Conservation (phyloP, 2,113 vertebrate species). For the Xiphophorus maculatus region DNA sequence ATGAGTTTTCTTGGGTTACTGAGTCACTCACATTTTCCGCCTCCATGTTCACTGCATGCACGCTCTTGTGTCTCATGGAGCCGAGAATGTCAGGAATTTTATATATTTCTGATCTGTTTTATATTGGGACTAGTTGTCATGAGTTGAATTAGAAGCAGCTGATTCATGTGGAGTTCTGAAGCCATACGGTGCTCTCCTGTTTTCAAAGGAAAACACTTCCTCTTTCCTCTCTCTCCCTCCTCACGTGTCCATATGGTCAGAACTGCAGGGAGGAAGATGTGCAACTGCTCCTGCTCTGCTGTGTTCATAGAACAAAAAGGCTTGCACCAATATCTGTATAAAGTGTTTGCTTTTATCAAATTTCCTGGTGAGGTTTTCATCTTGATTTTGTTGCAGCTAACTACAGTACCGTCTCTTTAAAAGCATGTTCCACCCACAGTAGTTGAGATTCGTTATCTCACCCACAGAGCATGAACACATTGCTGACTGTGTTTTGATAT, state of each 20-base stretch:
- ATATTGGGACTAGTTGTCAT: slow-evolving; percentile 22
- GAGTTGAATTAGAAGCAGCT: slow-evolving; percentile 58
- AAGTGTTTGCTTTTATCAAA: neutral
- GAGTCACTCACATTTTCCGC: slow-evolving; percentile 13
- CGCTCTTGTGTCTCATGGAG: neutral
- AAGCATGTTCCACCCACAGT: slow-evolving; percentile 38
- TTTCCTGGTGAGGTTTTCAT: slow-evolving; percentile 12
- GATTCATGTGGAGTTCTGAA: slow-evolving; percentile 54
- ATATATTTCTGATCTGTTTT: slow-evolving; percentile 29
- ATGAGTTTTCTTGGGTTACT: slow-evolving; percentile 6
- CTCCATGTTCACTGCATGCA: neutral
- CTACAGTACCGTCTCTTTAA: slow-evolving; percentile 20
- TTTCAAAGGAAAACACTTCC: slow-evolving; percentile 56
- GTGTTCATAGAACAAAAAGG: slow-evolving; percentile 39
- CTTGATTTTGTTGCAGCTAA: slow-evolving; percentile 21
- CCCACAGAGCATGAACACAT: slow-evolving; percentile 52
- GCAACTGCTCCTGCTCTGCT: neutral
- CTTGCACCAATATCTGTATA: slow-evolving; percentile 1
- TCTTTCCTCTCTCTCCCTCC: slow-evolving; percentile 21
- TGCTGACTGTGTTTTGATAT: slow-evolving; percentile 38
- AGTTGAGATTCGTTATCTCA: slow-evolving; percentile 49
- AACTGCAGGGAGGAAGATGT: slow-evolving; percentile 13
- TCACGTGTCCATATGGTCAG: slow-evolving; percentile 65
- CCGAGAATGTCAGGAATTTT: slow-evolving; percentile 42
- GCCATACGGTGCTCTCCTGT: slow-evolving; percentile 42